Conservation (phyloP, 1,140 invertebrate species). For the Caenorhabditis brenneri region DNA sequence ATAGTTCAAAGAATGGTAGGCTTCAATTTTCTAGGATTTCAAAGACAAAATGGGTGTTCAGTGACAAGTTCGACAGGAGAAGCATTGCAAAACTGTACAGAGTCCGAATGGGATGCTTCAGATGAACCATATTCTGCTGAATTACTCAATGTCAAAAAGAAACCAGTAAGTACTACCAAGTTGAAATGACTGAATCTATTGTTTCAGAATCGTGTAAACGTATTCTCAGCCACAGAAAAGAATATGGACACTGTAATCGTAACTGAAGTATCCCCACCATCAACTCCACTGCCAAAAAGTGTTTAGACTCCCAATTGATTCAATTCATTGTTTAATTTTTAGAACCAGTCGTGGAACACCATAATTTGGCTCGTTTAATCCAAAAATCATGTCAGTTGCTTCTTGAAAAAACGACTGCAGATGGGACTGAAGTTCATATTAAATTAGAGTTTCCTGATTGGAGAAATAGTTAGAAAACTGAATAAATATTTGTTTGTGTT, state of each 20-base stretch:
- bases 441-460: conserved; percentile 24
- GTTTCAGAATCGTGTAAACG: background rate
- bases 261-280: background rate
- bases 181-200: background rate
- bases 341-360: conserved; percentile 9
- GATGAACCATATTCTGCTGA: conserved; percentile 29
- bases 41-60: background rate
- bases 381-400: conserved; percentile 7
- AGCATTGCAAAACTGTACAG: conserved; percentile 31
- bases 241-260: conserved; percentile 3
- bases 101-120: conserved; percentile 19
- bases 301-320: background rate
- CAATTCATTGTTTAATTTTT: background rate
- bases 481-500: too few relatives aligned
- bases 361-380: conserved; percentile 17
- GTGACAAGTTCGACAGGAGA: background rate
- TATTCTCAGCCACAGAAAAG: conserved; percentile 7
- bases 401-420: background rate
- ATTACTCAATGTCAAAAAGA: conserved; percentile 27
- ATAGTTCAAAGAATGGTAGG: background rate
- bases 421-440: background rate
- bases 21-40: background rate
- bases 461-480: background rate
- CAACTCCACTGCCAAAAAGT: background rate
- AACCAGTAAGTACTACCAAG: background rate